Percentiles rank a stretch among this genome's conserved stretches.
Conservation (phyloP, 2,113 vertebrate species). For the Menidia beryllina region DNA sequence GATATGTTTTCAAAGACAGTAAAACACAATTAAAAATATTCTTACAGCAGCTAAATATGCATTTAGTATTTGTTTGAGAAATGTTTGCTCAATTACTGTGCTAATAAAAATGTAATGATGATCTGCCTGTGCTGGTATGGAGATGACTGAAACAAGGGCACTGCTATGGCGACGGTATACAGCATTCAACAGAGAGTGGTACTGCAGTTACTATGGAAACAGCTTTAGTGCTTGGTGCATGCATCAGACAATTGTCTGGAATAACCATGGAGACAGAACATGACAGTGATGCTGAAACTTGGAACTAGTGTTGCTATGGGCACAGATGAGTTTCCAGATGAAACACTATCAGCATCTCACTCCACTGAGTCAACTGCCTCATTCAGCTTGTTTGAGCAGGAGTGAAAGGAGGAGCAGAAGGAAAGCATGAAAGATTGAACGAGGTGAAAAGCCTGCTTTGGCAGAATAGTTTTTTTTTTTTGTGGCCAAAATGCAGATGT, state of each 20-base stretch:
- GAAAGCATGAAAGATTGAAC: conserved; percentile 40
- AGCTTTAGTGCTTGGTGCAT: conserved; percentile 22
- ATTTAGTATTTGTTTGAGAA: not conserved
- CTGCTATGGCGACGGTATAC: conserved; percentile 42
- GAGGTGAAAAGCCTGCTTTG: conserved; percentile 15
- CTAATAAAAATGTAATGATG: not conserved
- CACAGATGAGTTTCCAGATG: conserved; percentile 35
- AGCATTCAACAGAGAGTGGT: conserved; percentile 15
- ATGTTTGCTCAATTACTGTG: not conserved
- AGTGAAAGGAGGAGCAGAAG: conserved; percentile 1
- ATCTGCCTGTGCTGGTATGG: conserved; percentile 33
- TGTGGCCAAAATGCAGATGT: not conserved
- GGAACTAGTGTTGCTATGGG: conserved; percentile 47
- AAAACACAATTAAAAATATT: not conserved
- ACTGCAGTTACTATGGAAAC: conserved; percentile 59
- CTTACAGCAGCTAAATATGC: not conserved
- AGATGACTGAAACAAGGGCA: conserved; percentile 18
- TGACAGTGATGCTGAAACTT: conserved; percentile 23
- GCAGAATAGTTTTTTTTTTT: conserved; percentile 51
- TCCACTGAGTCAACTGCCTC: conserved; percentile 18
- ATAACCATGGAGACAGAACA: conserved; percentile 25
- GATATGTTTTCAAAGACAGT: no score
- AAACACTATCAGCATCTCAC: not conserved
- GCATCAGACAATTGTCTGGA: conserved; percentile 30
- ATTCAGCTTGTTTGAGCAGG: conserved; percentile 15